Evolutionary conservation across 2,888 invertebrate species (phyloP).

Genomic region (Cheilosia soror): DNA sequence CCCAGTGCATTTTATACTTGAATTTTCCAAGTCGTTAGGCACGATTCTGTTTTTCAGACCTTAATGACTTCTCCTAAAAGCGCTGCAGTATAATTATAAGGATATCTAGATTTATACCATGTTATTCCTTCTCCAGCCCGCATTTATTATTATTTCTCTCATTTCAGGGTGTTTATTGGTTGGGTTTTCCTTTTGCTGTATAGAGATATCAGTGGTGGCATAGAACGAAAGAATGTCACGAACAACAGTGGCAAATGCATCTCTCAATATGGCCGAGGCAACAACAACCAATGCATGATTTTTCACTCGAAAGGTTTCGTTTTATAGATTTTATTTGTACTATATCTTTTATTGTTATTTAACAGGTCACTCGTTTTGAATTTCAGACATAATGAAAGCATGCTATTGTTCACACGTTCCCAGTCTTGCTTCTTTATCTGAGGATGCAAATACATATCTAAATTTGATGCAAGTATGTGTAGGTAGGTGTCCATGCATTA

Average conservation of each 20-base stretch:
- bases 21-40: constrained; percentile 77
- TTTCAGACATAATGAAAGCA: no score
- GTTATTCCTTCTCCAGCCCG: constrained; percentile 49
- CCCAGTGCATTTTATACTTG: constrained; percentile 75
- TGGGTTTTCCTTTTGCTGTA: constrained; percentile 1
- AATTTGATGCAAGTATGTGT: no score
- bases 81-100: constrained; percentile 74
- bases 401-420: no score
- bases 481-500: no score
- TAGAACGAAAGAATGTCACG: not conserved
- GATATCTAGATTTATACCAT: constrained; percentile 70
- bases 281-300: no score
- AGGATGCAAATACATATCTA: no score
- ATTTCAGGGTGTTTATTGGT: constrained; percentile 18
- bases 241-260: not conserved
- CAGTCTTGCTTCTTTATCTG: no score
- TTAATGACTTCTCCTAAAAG: constrained; percentile 76
- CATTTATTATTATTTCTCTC: constrained; percentile 54
- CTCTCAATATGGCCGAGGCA: constrained; percentile 10
- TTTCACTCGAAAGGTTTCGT: no score
- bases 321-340: no score
- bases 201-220: constrained; percentile 15
- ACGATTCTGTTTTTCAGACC: constrained; percentile 76
- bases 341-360: no score
- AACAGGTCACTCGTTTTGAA: no score